Evolutionary conservation across 2,888 invertebrate genomes (phyloP).

Genomic region (Fragum whitleyi): DNA sequence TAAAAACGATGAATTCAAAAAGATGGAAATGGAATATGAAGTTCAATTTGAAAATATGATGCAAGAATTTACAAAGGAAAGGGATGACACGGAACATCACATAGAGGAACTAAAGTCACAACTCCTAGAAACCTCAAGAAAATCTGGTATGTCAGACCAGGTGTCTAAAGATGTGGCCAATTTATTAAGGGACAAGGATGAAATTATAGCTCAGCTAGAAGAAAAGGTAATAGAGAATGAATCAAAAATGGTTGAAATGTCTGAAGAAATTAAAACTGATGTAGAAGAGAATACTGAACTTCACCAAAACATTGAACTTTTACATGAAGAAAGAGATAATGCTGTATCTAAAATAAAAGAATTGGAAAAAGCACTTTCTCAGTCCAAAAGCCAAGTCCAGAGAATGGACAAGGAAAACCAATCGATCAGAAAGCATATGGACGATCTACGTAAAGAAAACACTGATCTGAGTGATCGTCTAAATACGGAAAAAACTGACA

Average conservation of each 20-base stretch:
- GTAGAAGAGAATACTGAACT: constrained; percentile 74
- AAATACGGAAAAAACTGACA: constrained; percentile 63
- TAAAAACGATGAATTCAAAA: constrained; percentile 73
- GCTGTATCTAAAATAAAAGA: constrained; percentile 73
- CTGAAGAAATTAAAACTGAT: constrained; percentile 80
- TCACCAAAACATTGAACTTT: constrained; percentile 68
- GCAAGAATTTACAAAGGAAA: constrained; percentile 82
- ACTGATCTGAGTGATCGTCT: constrained; percentile 72
- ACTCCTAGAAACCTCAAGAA: constrained; percentile 92
- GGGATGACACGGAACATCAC: constrained; percentile 80
- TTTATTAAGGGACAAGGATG: constrained; percentile 94
- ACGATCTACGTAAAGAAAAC: constrained; percentile 75
- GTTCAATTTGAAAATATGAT: constrained; percentile 78
- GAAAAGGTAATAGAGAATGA: constrained; percentile 88
- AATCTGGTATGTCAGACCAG: constrained; percentile 85
- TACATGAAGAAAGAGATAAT: constrained; percentile 75
- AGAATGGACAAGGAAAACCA: constrained; percentile 75
- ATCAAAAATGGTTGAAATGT: constrained; percentile 78
- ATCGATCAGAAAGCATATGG: constrained; percentile 74
- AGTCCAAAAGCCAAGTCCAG: constrained; percentile 70
- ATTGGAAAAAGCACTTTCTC: constrained; percentile 70
- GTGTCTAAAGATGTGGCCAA: constrained; percentile 79
- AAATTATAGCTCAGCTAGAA: constrained; percentile 94
- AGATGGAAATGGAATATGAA: constrained; percentile 75
- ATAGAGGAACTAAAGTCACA: constrained; percentile 92